A percentile compares a stretch with the other conserved stretches of the same genome.
Evolutionary conservation across 2,888 invertebrate species (phyloP).

Genomic region (Embidobia sp.): DNA sequence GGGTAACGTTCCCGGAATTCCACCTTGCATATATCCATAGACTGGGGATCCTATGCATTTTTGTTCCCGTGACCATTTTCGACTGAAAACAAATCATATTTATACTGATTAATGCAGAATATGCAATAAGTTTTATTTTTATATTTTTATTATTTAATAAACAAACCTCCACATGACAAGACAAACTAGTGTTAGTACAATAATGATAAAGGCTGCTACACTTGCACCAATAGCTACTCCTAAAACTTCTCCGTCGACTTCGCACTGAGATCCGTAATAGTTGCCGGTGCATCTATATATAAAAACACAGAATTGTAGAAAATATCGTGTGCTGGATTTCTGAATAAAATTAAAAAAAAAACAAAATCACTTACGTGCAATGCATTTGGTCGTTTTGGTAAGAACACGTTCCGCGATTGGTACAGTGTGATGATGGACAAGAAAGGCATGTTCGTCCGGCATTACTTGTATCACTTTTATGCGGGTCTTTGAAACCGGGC

Average conservation of each 20-base stretch:
- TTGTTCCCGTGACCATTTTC: constrained; percentile 94
- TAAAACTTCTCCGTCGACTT: constrained; percentile 95
- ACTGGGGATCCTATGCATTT: constrained; percentile 92
- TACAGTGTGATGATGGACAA: constrained; percentile 90
- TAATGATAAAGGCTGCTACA: constrained; percentile 93
- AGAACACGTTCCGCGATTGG: constrained; percentile 91
- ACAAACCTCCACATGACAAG: constrained; percentile 94
- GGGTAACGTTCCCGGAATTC: constrained; percentile 79
- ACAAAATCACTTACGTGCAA: constrained; percentile 87
- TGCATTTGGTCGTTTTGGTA: constrained; percentile 88
- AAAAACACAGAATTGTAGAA: background rate
- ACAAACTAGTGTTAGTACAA: constrained; percentile 92
- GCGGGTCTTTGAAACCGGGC: constrained; percentile 89
- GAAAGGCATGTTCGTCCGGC: constrained; percentile 90
- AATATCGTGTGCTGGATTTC: no score
- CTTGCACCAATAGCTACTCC: constrained; percentile 96
- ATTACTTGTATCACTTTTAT: constrained; percentile 85
- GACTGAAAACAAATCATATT: constrained; percentile 85
- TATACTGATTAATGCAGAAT: no score
- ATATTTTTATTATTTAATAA: constrained; percentile 24
- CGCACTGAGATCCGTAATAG: constrained; percentile 94
- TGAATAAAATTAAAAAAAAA: no score
- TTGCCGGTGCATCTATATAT: constrained; percentile 89
- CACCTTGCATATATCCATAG: constrained; percentile 91
- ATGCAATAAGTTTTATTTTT: no score